Conservation (phyloP, 2,888 invertebrate genomes). For the Volucella bombylans region DNA sequence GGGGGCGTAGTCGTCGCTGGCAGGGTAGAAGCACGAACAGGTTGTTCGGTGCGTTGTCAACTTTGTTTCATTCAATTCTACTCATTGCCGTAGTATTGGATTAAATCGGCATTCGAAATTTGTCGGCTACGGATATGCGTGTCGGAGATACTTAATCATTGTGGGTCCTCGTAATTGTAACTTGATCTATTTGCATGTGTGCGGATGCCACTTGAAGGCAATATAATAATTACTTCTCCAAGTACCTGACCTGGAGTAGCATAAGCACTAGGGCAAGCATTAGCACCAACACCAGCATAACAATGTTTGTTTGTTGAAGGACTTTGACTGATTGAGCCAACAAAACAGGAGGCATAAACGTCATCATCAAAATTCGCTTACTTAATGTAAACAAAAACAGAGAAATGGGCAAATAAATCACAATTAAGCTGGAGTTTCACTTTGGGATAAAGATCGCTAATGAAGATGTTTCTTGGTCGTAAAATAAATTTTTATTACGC, state of each 20-base stretch:
- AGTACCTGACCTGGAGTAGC: slow-evolving; percentile 44
- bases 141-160: slow-evolving; percentile 70
- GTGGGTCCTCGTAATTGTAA: slow-evolving; percentile 58
- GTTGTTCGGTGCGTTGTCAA: slow-evolving; percentile 67
- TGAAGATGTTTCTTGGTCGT: slow-evolving; percentile 56
- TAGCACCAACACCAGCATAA: too few relatives aligned
- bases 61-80: slow-evolving; percentile 54
- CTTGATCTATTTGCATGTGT: slow-evolving; percentile 74
- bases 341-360: slow-evolving; percentile 19
- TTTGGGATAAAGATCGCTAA: slow-evolving; percentile 22
- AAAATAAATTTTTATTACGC: slow-evolving; percentile 61
- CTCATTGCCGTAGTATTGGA: slow-evolving; percentile 52
- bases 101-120: slow-evolving; percentile 48
- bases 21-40: slow-evolving; percentile 59
- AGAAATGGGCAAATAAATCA: slow-evolving; percentile 64
- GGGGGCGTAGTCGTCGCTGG: slow-evolving; percentile 60
- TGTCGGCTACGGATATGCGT: slow-evolving; percentile 39
- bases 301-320: slow-evolving; percentile 48
- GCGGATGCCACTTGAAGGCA: slow-evolving; percentile 68
- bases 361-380: slow-evolving; percentile 14
- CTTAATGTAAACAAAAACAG: slow-evolving; percentile 36
- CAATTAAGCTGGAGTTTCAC: slow-evolving; percentile 53
- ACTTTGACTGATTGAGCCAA: slow-evolving; percentile 70
- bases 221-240: slow-evolving; percentile 72
- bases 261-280: not conserved